Evolutionary conservation across 92 coral and sea anemone species (phyloP), one percentile per base, ranked within the genome.

Genomic region (Porites evermanni): DNA sequence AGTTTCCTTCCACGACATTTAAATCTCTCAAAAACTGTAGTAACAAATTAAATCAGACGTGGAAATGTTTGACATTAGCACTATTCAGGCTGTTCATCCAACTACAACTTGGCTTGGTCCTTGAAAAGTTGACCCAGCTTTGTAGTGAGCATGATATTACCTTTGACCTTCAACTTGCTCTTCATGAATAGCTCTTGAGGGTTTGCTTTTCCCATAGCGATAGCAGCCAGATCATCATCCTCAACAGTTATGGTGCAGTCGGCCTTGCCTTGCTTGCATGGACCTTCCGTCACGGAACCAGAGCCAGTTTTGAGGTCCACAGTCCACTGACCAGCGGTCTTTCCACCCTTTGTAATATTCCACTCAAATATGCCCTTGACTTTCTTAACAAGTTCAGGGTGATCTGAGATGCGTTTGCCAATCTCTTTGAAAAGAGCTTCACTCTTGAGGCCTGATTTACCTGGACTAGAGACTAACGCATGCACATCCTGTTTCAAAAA

Each of bases 131-230:
- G 94, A n/a, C 88, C 91, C 66, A 97, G 86, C 88, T 95, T 97
- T 51, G 85, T 85, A 16, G 98, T 89, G 14, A 97, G 95, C 98
- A 93, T 91, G 53, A 95, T 74, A 53, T 97, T 97, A 21, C 99
- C 99, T 11, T 89, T 83, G 56, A 97, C 98, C 74, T 97, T 95
- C 93, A 97, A 71, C 88, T 95, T 97, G 8, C 99, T 97, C 75
- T 84, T 93, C 96, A 97, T 95, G 74, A 97, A 97, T 87, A 97
- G 65, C 94, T 92, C 97, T 74, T 95, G 98, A 6, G 98, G 93
- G 70, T 97, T 95, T 53, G 93, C 93, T 61, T 95, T 92, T 9
- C 97, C 98, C 11, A 88, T 53, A 14, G 98, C 95, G 20, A 97
- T 91, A 65, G 87, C 86, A 9, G 89, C 77, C 80, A 95, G 80